These are phyloP conservation scores for Amphilophus citrinellus DNA, from an alignment of 2,113 vertebrate genomes.

Conservation along the genomic window DNA sequence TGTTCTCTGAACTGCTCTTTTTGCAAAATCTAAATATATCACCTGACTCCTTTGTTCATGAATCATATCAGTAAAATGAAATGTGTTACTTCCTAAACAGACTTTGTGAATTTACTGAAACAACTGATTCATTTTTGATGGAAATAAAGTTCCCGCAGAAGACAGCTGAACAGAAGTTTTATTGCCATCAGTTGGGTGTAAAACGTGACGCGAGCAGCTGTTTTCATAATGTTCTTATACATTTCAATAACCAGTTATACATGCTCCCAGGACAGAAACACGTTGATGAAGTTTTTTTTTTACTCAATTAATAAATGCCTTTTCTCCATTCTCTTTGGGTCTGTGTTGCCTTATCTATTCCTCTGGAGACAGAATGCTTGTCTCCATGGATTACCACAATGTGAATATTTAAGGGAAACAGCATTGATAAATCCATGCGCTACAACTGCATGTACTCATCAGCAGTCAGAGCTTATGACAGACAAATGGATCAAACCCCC, in stretches of 20 bases:
- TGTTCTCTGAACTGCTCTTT: too few relatives aligned
- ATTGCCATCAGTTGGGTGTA: too few relatives aligned
- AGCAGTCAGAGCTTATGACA: constrained; percentile 49
- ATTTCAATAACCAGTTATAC: constrained; percentile 5
- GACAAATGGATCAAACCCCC: constrained; percentile 51
- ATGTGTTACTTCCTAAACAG: too few relatives aligned
- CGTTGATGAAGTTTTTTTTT: constrained; percentile 47
- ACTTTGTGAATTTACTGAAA: too few relatives aligned
- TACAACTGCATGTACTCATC: constrained; percentile 53
- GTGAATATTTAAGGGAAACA: constrained; percentile 73
- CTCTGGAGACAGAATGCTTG: constrained; percentile 44
- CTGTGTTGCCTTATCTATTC: constrained; percentile 30
- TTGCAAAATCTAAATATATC: too few relatives aligned
- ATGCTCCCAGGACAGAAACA: background rate
- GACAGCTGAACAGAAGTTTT: too few relatives aligned
- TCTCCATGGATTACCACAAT: constrained; percentile 60
- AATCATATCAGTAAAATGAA: too few relatives aligned
- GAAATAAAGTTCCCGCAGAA: background rate
- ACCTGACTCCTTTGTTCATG: too few relatives aligned
- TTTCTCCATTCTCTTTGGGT: constrained; percentile 35
- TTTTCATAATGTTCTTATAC: too few relatives aligned
- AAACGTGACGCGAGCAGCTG: background rate
- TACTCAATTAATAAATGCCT: constrained; percentile 52
- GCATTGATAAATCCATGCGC: constrained; percentile 70
- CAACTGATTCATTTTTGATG: too few relatives aligned